These are phyloP conservation scores for Chelidonichthys spinosus DNA, from an alignment of 2,797 vertebrate genomes.

Conservation along the genomic window DNA sequence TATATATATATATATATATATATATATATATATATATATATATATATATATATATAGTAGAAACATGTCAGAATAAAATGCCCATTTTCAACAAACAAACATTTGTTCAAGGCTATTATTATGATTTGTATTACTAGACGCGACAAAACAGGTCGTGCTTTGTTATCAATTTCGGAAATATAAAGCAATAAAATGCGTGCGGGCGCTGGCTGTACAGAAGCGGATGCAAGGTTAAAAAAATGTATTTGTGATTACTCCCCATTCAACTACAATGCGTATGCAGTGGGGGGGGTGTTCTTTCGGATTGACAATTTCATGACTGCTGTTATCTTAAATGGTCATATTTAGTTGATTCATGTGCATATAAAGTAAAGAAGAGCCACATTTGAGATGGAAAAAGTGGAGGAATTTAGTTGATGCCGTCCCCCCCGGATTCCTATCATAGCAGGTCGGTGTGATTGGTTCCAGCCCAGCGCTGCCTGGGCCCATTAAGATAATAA, in stretches of 20 bases:
- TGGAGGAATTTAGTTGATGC: conserved; percentile 66
- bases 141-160: not conserved
- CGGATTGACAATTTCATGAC: conserved; percentile 63
- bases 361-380: conserved; percentile 69
- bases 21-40: no score
- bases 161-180: conserved; percentile 23
- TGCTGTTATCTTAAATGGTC: conserved; percentile 50
- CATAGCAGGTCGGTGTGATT: conserved; percentile 80
- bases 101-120: conserved; percentile 9
- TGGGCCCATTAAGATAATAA: conserved; percentile 83
- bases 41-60: no score
- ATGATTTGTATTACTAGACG: conserved; percentile 15
- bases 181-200: conserved; percentile 7
- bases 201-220: conserved; percentile 4
- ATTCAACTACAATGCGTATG: conserved; percentile 30
- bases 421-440: conserved; percentile 79
- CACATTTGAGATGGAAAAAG: conserved; percentile 67
- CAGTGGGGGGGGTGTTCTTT: conserved; percentile 27
- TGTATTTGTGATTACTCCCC: conserved; percentile 6
- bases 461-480: conserved; percentile 81
- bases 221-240: conserved; percentile 3
- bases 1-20: not conserved
- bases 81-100: conserved; percentile 13
- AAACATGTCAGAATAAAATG: not conserved
- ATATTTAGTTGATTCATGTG: conserved; percentile 72